phyloP scores from a whole-genome alignment of 2,113 vertebrate genomes.

The Serilophus lunatus region DNA sequence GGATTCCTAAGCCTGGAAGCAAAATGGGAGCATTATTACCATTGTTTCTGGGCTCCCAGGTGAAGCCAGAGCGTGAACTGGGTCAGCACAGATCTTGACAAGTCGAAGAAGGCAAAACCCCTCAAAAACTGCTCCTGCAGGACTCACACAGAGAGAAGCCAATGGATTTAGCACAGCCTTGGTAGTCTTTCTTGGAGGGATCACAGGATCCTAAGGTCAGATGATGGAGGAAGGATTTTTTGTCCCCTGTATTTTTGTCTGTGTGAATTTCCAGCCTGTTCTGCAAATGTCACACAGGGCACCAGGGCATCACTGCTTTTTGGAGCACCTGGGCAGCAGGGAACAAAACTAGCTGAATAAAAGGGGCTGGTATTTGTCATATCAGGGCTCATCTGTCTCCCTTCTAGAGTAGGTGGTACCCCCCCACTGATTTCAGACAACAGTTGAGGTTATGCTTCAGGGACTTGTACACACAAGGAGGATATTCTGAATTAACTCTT shows the following conservation, averaged over 20 bases:
- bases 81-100: not conserved
- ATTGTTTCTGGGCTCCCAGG: not conserved
- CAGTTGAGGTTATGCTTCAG: not conserved
- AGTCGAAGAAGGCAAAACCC: not conserved
- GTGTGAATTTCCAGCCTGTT: not conserved
- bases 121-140: not conserved
- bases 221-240: not conserved
- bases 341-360: not conserved
- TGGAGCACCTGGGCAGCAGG: not conserved
- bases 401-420: not conserved
- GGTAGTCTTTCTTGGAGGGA: not conserved
- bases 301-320: not conserved
- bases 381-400: not conserved
- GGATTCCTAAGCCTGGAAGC: not conserved
- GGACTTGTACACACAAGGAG: not conserved
- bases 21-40: not conserved
- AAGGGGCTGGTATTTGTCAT: not conserved
- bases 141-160: accelerated
- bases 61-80: not conserved
- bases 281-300: not conserved
- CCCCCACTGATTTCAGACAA: not conserved
- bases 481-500: not conserved
- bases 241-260: not conserved
- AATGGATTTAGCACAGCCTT: not conserved
- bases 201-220: not conserved